Base-by-base conservation (phyloP, 2,888 invertebrate genomes). In the Dynastes grantii region DNA sequence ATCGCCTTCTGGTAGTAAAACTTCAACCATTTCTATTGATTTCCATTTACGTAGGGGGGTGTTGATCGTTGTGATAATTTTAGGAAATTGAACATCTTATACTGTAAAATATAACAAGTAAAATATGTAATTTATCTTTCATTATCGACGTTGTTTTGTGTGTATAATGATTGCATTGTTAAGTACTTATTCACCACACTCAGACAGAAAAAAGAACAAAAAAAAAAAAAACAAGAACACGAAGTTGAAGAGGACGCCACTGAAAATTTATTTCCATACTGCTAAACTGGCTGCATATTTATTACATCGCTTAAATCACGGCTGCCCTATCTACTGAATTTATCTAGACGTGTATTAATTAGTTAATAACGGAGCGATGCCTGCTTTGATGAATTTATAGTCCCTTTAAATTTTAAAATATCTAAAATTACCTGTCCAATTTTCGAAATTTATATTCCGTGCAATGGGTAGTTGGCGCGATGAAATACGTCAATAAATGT, bases 271-370 rank as follows among this genome's bases (percentile, higher is more conserved):
- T 84, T 81, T 82, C 78, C 81, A 82, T 83, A 82, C 83, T 82
- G 83, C 81, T 83, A 81, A 81, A 82, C 83, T 84, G 82, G 83
- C 84, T 82, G 82, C 84, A 84, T 86, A 86, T 86, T 86, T 86
- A 86, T 86, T 86, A 82, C 85, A 73, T 79, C 80, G 81, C 81
- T 83, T 87, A 85, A 87, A 86, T 87, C 86, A 87, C 77, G 73
- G 67, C 82, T 83, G 45, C 61, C 32, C 73, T 79, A 79, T 79
- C 79, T 79, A 51, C 77, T 37, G 73, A 86, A 86, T 86, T 86
- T 85, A 86, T 86, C 86, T 86, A 82, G 86, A 85, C 86, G 84
- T 84, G 83, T 86, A 87, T 85, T 87, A 86, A 87, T 87, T 87
- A 86, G 85, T 85, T 84, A 84, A 84, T 85, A 83, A 83, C 82